Conservation (phyloP, 2,797 vertebrate species). For the Ciconia nigra region DNA sequence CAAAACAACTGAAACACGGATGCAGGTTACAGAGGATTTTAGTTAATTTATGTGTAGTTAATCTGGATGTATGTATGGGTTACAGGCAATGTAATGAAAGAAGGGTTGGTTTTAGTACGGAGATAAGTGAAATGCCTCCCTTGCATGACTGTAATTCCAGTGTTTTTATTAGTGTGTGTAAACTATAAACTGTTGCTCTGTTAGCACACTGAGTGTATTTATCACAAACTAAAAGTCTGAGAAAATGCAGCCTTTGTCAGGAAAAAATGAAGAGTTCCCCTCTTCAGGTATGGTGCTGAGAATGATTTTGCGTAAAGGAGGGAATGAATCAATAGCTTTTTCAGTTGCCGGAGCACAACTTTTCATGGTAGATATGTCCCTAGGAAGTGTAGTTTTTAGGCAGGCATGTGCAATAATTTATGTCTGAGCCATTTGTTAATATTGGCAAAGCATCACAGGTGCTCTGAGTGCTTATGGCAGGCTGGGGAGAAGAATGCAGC, state of each 20-base stretch:
- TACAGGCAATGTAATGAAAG: not conserved
- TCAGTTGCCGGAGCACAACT: not conserved
- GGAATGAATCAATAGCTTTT: not conserved
- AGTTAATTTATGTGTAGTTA: not conserved
- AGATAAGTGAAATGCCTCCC: not conserved
- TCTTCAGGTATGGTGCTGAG: not conserved
- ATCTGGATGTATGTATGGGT: not conserved
- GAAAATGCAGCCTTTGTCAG: not conserved
- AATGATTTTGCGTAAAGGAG: not conserved
- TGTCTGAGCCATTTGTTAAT: conserved; percentile 34
- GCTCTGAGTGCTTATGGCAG: not conserved
- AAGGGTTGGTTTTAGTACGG: not conserved
- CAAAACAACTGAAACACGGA: not conserved
- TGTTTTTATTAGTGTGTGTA: not conserved
- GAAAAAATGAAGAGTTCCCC: not conserved
- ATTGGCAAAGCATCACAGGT: not conserved
- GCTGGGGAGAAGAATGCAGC: not conserved
- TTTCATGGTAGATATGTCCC: not conserved
- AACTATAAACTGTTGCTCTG: not conserved
- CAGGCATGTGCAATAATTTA: conserved; percentile 3
- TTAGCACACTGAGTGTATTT: not conserved
- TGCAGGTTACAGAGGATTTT: not conserved
- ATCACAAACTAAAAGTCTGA: not conserved
- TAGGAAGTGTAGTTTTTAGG: not conserved
- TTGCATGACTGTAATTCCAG: not conserved